These are phyloP conservation scores for Andrena camellia DNA, from an alignment of 2,888 invertebrate species.

Conservation along the genomic window DNA sequence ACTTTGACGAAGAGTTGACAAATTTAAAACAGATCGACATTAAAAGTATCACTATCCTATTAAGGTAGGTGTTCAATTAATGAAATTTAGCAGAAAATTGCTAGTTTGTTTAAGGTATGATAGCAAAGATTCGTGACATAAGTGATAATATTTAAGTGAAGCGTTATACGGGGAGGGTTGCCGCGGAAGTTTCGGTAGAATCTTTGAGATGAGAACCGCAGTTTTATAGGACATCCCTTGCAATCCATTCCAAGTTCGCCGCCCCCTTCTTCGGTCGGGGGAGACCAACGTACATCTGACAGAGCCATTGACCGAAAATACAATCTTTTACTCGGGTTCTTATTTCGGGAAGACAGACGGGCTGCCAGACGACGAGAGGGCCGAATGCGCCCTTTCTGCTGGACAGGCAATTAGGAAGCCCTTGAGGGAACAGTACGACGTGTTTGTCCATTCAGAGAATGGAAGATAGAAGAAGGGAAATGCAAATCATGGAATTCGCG, in stretches of 20 bases:
- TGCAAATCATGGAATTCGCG: conserved; percentile 23
- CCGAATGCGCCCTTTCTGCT: conserved; percentile 60
- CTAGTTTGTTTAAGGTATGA: too few relatives aligned
- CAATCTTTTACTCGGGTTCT: conserved; percentile 72
- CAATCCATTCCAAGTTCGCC: conserved; percentile 69
- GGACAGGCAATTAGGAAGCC: conserved; percentile 65
- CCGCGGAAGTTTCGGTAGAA: background rate
- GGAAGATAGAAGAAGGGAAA: conserved; percentile 33
- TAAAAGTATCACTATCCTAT: too few relatives aligned
- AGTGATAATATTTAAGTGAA: background rate
- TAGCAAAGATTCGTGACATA: background rate
- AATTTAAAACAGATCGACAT: too few relatives aligned
- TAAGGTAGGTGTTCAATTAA: too few relatives aligned
- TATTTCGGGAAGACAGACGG: conserved; percentile 66
- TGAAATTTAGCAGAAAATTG: too few relatives aligned
- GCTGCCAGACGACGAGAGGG: conserved; percentile 59
- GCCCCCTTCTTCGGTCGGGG: conserved; percentile 57
- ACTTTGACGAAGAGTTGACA: too few relatives aligned
- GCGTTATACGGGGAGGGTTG: background rate
- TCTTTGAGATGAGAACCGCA: conserved; percentile 59
- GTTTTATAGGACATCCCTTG: conserved; percentile 69
- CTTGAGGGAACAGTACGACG: conserved; percentile 56
- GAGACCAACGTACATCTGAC: conserved; percentile 74
- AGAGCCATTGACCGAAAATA: conserved; percentile 78
- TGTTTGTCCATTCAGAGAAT: conserved; percentile 49